A percentile compares a stretch with the other conserved stretches of the same genome.
phyloP scores from a whole-genome alignment of 2,888 invertebrate genomes.

The Drosophila mercatorum region DNA sequence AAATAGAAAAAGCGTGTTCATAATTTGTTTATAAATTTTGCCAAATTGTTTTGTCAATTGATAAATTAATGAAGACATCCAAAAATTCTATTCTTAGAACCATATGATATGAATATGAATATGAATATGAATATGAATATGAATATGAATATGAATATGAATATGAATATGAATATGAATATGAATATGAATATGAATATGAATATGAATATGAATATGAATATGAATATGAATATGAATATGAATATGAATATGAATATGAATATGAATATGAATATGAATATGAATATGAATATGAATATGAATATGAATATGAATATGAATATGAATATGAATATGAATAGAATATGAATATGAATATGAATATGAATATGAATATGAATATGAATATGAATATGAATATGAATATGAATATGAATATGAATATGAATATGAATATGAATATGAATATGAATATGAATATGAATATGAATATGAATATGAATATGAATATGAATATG shows the following conservation, averaged over 20 bases:
- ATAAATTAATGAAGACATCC: conserved; percentile 10
- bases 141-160: not conserved
- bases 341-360: not conserved
- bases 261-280: not conserved
- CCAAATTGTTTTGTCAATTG: conserved; percentile 16
- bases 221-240: not conserved
- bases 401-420: not conserved
- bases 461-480: not conserved
- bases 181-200: conserved; percentile 2
- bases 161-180: not conserved
- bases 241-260: not conserved
- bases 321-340: not conserved
- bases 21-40: conserved; percentile 13
- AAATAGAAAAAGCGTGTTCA: not conserved
- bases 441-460: not conserved
- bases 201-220: not conserved
- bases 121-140: conserved; percentile 1
- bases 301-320: conserved; percentile 2
- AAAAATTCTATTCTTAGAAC: not conserved
- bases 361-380: not conserved
- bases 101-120: not conserved
- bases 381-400: not conserved
- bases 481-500: not conserved
- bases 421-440: not conserved
- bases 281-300: not conserved